Base-by-base conservation (phyloP, 2,113 vertebrate species). In the Syngnathus floridae region DNA sequence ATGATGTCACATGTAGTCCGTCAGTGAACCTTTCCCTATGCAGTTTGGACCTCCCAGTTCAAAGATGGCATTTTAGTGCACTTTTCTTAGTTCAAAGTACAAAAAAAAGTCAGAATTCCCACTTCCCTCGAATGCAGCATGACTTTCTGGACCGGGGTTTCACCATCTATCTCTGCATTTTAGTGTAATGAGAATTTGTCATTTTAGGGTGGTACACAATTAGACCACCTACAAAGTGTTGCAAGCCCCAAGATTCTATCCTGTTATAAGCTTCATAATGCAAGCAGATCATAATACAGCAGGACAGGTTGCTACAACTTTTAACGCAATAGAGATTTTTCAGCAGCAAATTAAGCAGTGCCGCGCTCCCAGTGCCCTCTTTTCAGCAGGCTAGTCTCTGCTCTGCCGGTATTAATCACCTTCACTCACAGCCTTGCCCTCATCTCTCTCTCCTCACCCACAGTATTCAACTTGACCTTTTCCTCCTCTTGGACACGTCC, bases 401-500 rank as follows among this genome's bases (percentile, higher is more conserved):
- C 45, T 49, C 78, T 67, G 76, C 78, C 74, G 67, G 70, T 76
- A 79, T 83, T 84, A 84, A 86, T 81, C 85, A 77, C 75, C n/a
- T 59, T 62, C 68, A 64, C 72, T 26, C 70, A 64, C 69, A 54
- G 72, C 71, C 60, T 66, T 70, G 65, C 61, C 67, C 75, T 73
- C 72, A 59, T 71, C 76, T 65, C 74, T 83, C 71, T 65, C 70
- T 77, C 69, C 58, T 72, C 73, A 64, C 64, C 60, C 79, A 66
- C 73, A 73, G 78, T 71, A 76, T 85, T 86, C 82, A 85, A 70
- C 77, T 78, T 86, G 82, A 89, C 86, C 88, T 86, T 83, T 77
- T 79, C 70, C 80, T 80, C 79, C 80, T 78, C 66, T 81, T 71
- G 74, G 75, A 74, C 21, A 62, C 71, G 74, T 82, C 79, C 75